Base-by-base conservation (phyloP, 2,797 vertebrate genomes). In the Alectoris magna region DNA sequence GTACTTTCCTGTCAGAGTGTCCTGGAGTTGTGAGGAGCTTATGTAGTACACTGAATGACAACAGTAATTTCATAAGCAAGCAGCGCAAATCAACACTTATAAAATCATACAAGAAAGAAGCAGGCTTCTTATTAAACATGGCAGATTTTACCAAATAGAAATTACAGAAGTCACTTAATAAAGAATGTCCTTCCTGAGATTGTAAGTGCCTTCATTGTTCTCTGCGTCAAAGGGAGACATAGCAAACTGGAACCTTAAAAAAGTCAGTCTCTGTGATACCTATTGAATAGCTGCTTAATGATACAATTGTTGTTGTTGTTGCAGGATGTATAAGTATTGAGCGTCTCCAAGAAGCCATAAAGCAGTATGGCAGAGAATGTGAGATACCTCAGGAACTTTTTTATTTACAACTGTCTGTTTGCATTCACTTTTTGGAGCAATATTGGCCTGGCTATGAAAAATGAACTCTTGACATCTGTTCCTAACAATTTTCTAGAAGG, bases 391-490 rank as follows among this genome's bases (percentile, higher is more conserved):
- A 38, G 59, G 11, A 91, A 43, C 7, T 10, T 51, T 75, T 88
- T 96, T 76, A 22, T 51, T 63, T 95, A 44, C 56, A 51, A 91
- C 36, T 94, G 56, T 74, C 60, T 96, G 4, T 49, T 95, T 43
- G 60, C 48, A n/a, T 84, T 97, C 78, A 75, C 73, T 46, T 63
- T 91, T 14, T 96, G 95, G 93, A 94, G 51, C 44, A 19, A 36
- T 11, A 17, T 77, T 80, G 94, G 41, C 59, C 56, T 75, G 23
- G 96, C 92, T 38, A 38, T 73, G 48, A 96, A 90, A 97, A 90
- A 79, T 43, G 71, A 90, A 76, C 68, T 92, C 88, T 24, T 66
- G 27, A 55, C 71, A 46, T 91, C 97, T 88, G 34, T 78, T 84
- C 96, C 97, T 39, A 79, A 87, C 4, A 15, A 1, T 56, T 79